These are phyloP conservation scores for Limnephilus auricula DNA, from an alignment of 2,888 invertebrate species.

Conservation along the genomic window DNA sequence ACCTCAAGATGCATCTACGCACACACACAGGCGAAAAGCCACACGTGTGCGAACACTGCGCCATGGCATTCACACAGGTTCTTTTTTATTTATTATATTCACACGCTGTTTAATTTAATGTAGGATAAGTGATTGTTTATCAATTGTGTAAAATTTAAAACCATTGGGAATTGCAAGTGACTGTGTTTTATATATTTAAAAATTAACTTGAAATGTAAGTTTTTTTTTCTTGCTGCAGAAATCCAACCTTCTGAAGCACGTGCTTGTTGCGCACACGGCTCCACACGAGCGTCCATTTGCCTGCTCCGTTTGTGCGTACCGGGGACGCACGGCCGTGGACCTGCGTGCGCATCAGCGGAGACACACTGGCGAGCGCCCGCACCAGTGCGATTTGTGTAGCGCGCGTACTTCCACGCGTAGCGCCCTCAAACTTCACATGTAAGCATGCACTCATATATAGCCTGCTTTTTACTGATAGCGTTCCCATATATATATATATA, in stretches of 20 bases:
- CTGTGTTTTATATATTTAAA: background rate
- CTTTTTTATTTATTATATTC: too few species aligned
- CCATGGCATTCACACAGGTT: constrained; percentile 58
- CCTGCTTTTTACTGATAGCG: background rate
- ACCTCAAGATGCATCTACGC: constrained; percentile 52
- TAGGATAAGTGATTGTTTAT: too few species aligned
- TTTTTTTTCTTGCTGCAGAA: constrained; percentile 24
- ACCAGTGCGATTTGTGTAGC: constrained; percentile 55
- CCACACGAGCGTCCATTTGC: constrained; percentile 32
- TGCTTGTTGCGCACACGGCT: constrained; percentile 34
- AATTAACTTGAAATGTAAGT: background rate
- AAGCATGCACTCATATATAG: background rate
- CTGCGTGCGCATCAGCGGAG: constrained; percentile 50
- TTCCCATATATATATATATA: too few species aligned
- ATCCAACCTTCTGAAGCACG: constrained; percentile 59
- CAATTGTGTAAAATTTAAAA: too few species aligned
- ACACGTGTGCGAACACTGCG: constrained; percentile 62
- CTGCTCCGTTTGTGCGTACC: constrained; percentile 52
- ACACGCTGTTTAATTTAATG: too few species aligned
- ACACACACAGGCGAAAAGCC: constrained; percentile 56
- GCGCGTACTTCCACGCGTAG: constrained; percentile 30
- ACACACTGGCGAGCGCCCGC: constrained; percentile 49
- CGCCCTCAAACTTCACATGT: constrained; percentile 59
- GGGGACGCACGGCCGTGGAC: constrained; percentile 40
- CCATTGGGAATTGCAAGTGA: background rate